Evolutionary conservation across 2,888 invertebrate genomes (phyloP).

Genomic region (Dynastes hyllus): DNA sequence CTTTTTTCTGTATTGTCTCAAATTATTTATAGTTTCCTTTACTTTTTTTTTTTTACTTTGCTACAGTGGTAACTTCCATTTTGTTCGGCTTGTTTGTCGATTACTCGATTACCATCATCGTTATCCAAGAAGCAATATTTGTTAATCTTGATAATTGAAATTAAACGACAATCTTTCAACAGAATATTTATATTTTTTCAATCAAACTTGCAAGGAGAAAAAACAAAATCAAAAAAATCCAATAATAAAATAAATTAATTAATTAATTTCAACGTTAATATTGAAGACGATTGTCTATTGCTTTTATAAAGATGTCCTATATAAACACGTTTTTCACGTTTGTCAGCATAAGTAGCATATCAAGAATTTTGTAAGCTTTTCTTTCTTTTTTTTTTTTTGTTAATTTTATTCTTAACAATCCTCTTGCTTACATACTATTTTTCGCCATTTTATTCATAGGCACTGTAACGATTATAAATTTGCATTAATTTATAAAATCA

Average conservation of each 20-base stretch:
- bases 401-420: conserved; percentile 22
- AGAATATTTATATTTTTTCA: too few relatives aligned
- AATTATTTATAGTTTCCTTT: not conserved
- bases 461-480: conserved; percentile 52
- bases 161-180: too few relatives aligned
- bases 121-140: too few relatives aligned
- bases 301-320: not conserved
- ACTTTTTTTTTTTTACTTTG: conserved; percentile 29
- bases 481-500: conserved; percentile 35
- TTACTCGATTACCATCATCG: not conserved
- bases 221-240: too few relatives aligned
- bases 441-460: conserved; percentile 52
- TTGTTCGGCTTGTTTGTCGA: not conserved
- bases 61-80: conserved; percentile 48
- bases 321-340: conserved; percentile 12
- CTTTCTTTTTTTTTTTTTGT: not conserved
- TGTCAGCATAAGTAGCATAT: conserved; percentile 41
- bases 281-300: not conserved
- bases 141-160: too few relatives aligned
- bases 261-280: not conserved
- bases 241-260: too few relatives aligned
- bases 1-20: not conserved
- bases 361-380: too few relatives aligned
- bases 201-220: too few relatives aligned
- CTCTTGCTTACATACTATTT: conserved; percentile 52